Evolutionary conservation across 2,888 invertebrate genomes (phyloP), one percentile per base, ranked within the genome.

Genomic region (Pollenia amentaria): DNA sequence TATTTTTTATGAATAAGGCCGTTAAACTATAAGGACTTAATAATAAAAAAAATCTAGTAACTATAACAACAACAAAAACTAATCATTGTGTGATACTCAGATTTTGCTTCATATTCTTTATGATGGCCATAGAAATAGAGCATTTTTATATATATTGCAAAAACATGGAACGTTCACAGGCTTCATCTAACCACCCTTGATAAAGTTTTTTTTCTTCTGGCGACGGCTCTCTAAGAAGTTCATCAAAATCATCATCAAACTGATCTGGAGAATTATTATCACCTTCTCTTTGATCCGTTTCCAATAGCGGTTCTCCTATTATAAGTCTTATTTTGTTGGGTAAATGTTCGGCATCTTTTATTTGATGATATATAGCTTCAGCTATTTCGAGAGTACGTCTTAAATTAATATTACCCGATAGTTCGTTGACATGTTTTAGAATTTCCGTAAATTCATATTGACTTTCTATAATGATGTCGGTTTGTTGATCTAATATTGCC

Each of bases 391-490:
- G 93, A 69, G 97, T 96, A 88, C 95, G 95, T 84, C 97, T 96
- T 10, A 99, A 94, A 91, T 98, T 96, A 69, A 99, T 96, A 88
- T 96, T 95, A 92, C 97, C 96, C 12, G 98, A 97, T 88, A 99
- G 94, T 92, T 99, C 99, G 94, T 99, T 99, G 87, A 99, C 97
- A 92, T 99, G 98, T 94, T 98, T 98, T 46, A 99, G 94, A 91
- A 99, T 99, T 94, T 99, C 99, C 10, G 98, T 99, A 92, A 99
- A 97, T 79, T 98, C 99, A 93, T 97, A 99, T 90, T 97, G 96
- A 92, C 97, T 97, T 90, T 97, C 97, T 91, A 99, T 98, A n/a
- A 99, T 95, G 29, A 96, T 95, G 85, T 96, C 95, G 89, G 97
- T 97, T 93, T 99, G 97, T 8, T 96, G 95, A 89, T 98, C 98